Evolutionary conservation across 2,797 vertebrate genomes (phyloP).

Genomic region (Poeciliopsis infans): DNA sequence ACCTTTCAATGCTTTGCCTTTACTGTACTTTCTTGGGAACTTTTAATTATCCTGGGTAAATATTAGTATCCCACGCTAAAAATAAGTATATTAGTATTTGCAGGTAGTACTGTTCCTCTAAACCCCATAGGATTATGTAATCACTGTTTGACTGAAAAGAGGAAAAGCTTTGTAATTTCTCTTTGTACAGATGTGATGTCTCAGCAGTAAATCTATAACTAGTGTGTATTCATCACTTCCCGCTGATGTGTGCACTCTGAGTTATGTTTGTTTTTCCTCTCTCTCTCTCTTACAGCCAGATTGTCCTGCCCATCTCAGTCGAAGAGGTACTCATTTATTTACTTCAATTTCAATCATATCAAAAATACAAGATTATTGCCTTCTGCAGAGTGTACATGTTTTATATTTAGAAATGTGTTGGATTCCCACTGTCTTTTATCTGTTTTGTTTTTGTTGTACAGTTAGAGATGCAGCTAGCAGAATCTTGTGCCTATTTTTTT

Average conservation of each 20-base stretch:
- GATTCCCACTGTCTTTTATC: not conserved
- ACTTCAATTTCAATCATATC: not conserved
- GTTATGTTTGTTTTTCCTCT: not conserved
- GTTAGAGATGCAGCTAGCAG: not conserved
- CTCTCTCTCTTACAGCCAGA: conserved; percentile 83
- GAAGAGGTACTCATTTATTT: conserved; percentile 83
- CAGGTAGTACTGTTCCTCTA: not conserved
- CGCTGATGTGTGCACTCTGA: not conserved
- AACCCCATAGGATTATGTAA: not conserved
- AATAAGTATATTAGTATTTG: not conserved
- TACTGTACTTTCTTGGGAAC: not conserved
- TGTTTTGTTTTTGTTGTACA: not conserved
- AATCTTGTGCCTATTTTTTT: not conserved
- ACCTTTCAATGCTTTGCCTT: not conserved
- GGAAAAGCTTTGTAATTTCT: not conserved
- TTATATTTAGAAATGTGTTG: not conserved
- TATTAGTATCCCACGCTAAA: no score
- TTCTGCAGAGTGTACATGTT: not conserved
- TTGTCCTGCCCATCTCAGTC: conserved; percentile 94
- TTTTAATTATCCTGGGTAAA: not conserved
- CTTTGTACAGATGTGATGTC: not conserved
- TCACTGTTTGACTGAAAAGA: not conserved
- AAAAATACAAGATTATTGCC: not conserved
- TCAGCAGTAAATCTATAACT: not conserved
- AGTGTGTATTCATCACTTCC: not conserved